Base-by-base conservation (phyloP, 1,140 invertebrate genomes). In the Uloborus diversus region DNA sequence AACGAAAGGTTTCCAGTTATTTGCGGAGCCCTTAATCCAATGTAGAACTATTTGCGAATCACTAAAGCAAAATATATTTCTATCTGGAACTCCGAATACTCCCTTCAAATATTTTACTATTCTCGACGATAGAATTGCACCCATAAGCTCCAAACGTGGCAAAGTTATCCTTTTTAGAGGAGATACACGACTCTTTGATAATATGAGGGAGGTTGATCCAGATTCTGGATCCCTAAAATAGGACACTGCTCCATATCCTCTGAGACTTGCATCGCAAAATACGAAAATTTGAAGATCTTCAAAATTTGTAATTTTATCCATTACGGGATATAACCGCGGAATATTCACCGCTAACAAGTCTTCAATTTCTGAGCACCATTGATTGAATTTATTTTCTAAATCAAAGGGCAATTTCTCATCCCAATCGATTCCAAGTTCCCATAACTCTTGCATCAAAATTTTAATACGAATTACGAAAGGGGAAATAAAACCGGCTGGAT, bases 141-240 rank as follows among this genome's bases (percentile, higher is more conserved):
- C 66, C 66, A 56, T 53, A 17, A 70, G 23, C 66, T 70, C 47
- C 53, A 59, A 75, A 30, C 51, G n/a, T 17, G 23, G 56, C 7
- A 59, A 25, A 13, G 53, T 68, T n/a, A 53, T 33, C 23, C 23
- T 2, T 59, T 33, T 42, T n/a, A 75, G 20, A 30, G 56, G 27
- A 33, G 47, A 7, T 17, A 70, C 42, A 20, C 9, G 11, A 5
- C 37, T n/a, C 53, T 56, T 32, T 13, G 47, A 49, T 17, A 75
- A n/a, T n/a, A 51, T n/a, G n/a, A n/a, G n/a, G n/a, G n/a, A 7
- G n/a, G 49, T n/a, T 4, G 49, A n/a, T 20, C 20, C 20, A 51
- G 20, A n/a, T 51, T 51, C 49, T 51, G 49, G 20, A 51, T 51
- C n/a, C n/a, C n/a, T n/a, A n/a, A n/a, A n/a, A n/a, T n/a, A n/a